phyloP scores from a whole-genome alignment of 2,888 invertebrate genomes.

The Emmelina monodactyla region DNA sequence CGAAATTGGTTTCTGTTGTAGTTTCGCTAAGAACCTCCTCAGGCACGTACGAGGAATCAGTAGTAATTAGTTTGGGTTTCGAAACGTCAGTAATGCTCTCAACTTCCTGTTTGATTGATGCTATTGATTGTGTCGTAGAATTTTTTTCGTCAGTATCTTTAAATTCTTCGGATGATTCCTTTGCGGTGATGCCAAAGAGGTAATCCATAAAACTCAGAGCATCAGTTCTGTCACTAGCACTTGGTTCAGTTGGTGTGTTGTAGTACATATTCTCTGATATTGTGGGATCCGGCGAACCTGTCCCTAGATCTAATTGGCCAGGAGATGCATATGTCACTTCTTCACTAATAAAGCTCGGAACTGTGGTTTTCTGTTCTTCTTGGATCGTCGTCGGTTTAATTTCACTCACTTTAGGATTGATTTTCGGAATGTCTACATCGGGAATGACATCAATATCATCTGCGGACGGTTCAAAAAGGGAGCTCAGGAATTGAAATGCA shows the following conservation, averaged over 20 bases:
- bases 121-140: conserved; percentile 14
- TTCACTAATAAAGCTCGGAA: conserved; percentile 10
- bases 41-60: conserved; percentile 43
- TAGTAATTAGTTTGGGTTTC: conserved; percentile 32
- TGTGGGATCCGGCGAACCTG: conserved; percentile 42
- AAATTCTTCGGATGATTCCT: conserved; percentile 27
- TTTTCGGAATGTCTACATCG: conserved; percentile 38
- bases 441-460: conserved; percentile 25
- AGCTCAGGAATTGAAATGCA: conserved; percentile 30
- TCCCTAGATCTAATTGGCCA: conserved; percentile 51
- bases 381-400: conserved; percentile 19
- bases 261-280: conserved; percentile 32
- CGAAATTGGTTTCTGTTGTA: conserved; percentile 18
- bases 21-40: conserved; percentile 25
- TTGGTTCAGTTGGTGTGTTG: conserved; percentile 34
- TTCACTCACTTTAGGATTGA: conserved; percentile 14
- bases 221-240: conserved; percentile 31
- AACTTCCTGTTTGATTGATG: conserved; percentile 21
- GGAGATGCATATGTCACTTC: conserved; percentile 19
- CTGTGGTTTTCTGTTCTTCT: conserved; percentile 10
- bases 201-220: conserved; percentile 51
- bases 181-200: conserved; percentile 43
- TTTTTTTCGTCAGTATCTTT: conserved; percentile 16
- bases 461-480: conserved; percentile 31
- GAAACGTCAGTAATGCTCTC: conserved; percentile 24